Conservation (phyloP, 2,797 vertebrate species). For the Odontamblyopus rebecca region DNA sequence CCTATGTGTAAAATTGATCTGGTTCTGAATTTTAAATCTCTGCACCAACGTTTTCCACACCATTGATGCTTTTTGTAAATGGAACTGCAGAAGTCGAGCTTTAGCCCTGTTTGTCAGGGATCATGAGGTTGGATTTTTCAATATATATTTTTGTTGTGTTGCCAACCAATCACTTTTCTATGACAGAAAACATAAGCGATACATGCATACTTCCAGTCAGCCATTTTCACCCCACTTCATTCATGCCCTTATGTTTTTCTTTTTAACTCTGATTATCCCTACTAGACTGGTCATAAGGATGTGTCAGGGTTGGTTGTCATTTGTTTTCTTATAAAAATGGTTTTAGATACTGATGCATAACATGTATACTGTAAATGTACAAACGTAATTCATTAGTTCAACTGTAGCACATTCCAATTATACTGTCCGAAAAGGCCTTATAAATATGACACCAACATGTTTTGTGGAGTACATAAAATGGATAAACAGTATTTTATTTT, state of each 20-base stretch:
- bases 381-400: constrained; percentile 30
- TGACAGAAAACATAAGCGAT: constrained; percentile 17
- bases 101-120: constrained; percentile 25
- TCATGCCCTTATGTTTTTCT: constrained; percentile 14
- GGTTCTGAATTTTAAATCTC: constrained; percentile 40
- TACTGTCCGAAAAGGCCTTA: constrained; percentile 70
- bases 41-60: constrained; percentile 41
- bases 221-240: constrained; percentile 1
- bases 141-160: background rate
- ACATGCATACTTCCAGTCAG: constrained; percentile 10
- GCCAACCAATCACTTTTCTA: constrained; percentile 25
- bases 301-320: constrained; percentile 7
- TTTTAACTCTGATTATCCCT: background rate
- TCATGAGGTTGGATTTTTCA: constrained; percentile 10
- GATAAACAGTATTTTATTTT: constrained; percentile 17
- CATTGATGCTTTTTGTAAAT: constrained; percentile 56
- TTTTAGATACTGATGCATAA: constrained; percentile 29
- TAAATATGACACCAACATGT: constrained; percentile 45
- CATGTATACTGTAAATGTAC: constrained; percentile 13
- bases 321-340: constrained; percentile 31
- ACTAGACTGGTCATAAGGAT: background rate
- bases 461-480: constrained; percentile 31
- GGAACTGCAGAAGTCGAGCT: constrained; percentile 51
- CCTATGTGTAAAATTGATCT: constrained; percentile 21
- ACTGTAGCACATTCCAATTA: constrained; percentile 74